phyloP scores from a whole-genome alignment of 1,140 invertebrate species.

The Drosophila baimaii region DNA sequence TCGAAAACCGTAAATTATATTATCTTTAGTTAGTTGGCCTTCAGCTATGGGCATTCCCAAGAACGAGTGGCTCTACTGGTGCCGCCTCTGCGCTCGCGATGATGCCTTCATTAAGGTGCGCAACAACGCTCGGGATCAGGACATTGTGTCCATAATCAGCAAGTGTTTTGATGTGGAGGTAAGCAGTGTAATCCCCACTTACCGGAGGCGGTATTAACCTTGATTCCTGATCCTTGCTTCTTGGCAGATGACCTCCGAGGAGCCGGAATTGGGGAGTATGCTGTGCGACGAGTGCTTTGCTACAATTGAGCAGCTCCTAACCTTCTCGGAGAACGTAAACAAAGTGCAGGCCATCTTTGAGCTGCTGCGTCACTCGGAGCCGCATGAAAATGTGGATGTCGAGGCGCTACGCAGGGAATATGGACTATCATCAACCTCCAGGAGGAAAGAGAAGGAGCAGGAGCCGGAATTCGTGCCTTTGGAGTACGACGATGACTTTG shows the following conservation, averaged over 20 bases:
- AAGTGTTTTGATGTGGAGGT: conserved; percentile 70
- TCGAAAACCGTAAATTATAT: neutral
- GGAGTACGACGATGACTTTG: neutral
- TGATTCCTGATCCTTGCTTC: neutral
- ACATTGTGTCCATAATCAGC: conserved; percentile 46
- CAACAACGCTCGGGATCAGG: conserved; percentile 28
- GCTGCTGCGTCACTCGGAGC: conserved; percentile 56
- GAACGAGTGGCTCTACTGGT: conserved; percentile 56
- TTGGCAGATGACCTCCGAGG: conserved; percentile 48
- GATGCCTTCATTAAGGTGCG: conserved; percentile 34
- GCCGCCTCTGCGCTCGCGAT: conserved; percentile 59
- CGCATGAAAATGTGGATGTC: conserved; percentile 38
- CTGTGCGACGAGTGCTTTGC: conserved; percentile 55
- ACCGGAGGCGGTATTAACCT: too few species aligned
- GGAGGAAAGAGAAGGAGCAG: neutral
- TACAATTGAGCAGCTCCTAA: conserved; percentile 26
- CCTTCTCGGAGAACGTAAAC: conserved; percentile 46
- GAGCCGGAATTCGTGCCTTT: neutral
- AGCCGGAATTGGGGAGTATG: conserved; percentile 56
- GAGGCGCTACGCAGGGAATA: conserved; percentile 41
- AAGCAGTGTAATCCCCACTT: neutral
- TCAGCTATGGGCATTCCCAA: conserved; percentile 8
- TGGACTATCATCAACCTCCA: conserved; percentile 15
- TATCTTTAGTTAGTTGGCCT: neutral
- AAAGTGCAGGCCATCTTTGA: conserved; percentile 73